A percentile compares a stretch with the other conserved stretches of the same genome.
Conservation (phyloP, 1,140 invertebrate genomes). For the Drosophila nannoptera region DNA sequence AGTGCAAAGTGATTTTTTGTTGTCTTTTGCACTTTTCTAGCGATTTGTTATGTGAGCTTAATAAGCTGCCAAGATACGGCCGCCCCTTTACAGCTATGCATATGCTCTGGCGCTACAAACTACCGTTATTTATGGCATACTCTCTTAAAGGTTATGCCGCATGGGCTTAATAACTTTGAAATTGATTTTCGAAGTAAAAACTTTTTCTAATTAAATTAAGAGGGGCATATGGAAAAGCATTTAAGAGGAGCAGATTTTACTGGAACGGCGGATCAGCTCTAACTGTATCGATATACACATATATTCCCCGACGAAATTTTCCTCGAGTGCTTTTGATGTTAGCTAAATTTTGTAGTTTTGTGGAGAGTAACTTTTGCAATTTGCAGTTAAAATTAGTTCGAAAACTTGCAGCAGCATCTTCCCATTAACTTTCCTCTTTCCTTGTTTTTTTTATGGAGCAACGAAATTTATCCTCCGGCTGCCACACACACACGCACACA, state of each 20-base stretch:
- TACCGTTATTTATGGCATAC: background rate
- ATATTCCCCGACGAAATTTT: background rate
- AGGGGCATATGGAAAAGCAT: background rate
- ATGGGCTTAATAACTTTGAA: background rate
- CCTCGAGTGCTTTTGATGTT: background rate
- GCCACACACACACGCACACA: conserved; percentile 1
- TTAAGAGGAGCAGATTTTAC: background rate
- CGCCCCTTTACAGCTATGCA: conserved; percentile 24
- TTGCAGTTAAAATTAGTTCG: background rate
- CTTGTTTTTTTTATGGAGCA: background rate
- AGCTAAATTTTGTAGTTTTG: background rate
- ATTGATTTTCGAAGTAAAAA: no score
- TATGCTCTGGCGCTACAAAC: background rate
- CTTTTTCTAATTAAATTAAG: no score
- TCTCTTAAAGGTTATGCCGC: background rate
- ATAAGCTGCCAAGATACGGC: conserved; percentile 24
- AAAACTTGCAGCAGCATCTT: background rate
- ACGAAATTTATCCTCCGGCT: background rate
- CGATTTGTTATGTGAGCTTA: conserved; percentile 32
- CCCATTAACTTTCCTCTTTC: background rate
- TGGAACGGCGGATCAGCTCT: background rate
- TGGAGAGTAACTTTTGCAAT: background rate
- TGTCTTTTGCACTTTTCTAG: conserved; percentile 53
- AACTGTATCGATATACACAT: no score
- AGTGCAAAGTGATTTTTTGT: conserved; percentile 69